Evolutionary conservation across 2,113 vertebrate genomes (phyloP), one percentile per base, ranked within the genome.

Genomic region (Ceyx margarethae): DNA sequence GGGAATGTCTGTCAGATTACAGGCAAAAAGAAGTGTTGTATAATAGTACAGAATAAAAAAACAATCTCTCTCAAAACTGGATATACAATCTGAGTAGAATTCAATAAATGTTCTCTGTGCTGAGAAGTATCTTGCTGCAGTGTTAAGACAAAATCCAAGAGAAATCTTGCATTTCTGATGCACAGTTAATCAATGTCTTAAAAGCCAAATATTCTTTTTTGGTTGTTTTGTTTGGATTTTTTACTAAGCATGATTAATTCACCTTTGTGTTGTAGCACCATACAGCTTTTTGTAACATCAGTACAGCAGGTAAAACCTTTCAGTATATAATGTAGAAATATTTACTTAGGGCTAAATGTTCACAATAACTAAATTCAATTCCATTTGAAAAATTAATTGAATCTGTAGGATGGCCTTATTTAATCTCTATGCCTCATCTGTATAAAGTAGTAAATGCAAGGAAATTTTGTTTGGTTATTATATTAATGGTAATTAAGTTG

Each of bases 1-100:
- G 95, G 65, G 91, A 92, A 82, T 84, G 61, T n/a, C 84, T 65
- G 26, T 93, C 84, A 94, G 84, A 66, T 95, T 94, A 95, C 96
- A 95, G 73, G 62, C 60, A 79, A 91, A 94, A 94, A 93, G 64
- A 73, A 89, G 53, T 67, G 84, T 93, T 92, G 56, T 77, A 64
- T 87, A 90, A 92, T 37, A 84, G 56, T 15, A 33, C 64, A 64
- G 25, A 93, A 88, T 91, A 35, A 37, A 94, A 89, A 60, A 88
- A 7, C 20, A 66, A 26, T 45, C 25, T 76, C 29, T 93, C n/a
- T 57, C 62, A 85, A 60, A 92, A 54, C 43, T 61, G 50, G 17
- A 35, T 79, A 81, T 93, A 48, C 6, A 17, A 65, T 88, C 81
- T 69, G 57, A 95, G 58, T 69, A 86, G 53, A 81, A 60, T 88